Percentiles rank a stretch among this genome's conserved stretches.
Evolutionary conservation across 2,113 vertebrate genomes (phyloP).

Genomic region (Bungarus multicinctus): DNA sequence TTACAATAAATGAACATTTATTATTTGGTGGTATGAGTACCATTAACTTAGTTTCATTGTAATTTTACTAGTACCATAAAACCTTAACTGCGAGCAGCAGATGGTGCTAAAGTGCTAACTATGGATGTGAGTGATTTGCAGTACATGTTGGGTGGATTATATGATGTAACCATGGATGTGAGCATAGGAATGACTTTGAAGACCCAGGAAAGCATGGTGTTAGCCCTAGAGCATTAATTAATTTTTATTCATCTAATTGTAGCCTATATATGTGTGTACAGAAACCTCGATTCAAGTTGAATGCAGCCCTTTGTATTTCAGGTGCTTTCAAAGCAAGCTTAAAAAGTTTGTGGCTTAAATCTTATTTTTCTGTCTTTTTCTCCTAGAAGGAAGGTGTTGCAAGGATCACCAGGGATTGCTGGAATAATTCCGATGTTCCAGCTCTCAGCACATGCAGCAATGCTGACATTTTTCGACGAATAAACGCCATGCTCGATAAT

Average conservation of each 20-base stretch:
- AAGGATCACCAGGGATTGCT: constrained; percentile 78
- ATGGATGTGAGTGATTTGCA: neutral
- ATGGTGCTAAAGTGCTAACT: neutral
- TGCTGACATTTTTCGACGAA: constrained; percentile 90
- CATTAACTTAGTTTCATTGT: neutral
- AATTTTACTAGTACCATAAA: neutral
- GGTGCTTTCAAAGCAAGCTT: constrained; percentile 11
- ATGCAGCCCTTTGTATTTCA: neutral
- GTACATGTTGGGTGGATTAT: neutral
- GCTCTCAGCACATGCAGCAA: constrained; percentile 95
- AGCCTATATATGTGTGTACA: neutral
- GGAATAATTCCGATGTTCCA: constrained; percentile 78
- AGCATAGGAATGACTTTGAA: neutral
- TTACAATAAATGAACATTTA: neutral
- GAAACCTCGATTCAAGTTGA: neutral
- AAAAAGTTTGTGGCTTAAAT: neutral
- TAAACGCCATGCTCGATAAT: constrained; percentile 96
- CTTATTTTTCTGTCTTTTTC: constrained; percentile 18
- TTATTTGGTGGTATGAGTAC: neutral
- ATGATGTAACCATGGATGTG: neutral
- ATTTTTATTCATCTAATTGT: too few species aligned
- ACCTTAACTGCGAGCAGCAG: neutral
- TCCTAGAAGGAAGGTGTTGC: constrained; percentile 83
- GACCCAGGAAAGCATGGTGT: too few species aligned
- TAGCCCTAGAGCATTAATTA: too few species aligned